Evolutionary conservation across 2,888 invertebrate species (phyloP).

Genomic region (Syrista parreyssii): DNA sequence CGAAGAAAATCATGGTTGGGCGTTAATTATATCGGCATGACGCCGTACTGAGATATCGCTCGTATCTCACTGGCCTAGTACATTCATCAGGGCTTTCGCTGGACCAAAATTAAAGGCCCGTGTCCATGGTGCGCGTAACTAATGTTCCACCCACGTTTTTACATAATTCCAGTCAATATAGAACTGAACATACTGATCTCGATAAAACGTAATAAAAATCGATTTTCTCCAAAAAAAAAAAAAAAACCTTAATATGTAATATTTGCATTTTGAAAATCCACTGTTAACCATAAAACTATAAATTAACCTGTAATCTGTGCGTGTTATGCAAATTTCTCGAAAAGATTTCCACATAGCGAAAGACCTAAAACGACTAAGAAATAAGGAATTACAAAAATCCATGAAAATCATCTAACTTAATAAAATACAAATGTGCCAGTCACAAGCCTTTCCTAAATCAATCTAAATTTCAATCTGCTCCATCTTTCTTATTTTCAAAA

Average conservation of each 20-base stretch:
- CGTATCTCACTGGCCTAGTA: conserved; percentile 48
- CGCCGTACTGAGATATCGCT: conserved; percentile 55
- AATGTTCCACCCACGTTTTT: not conserved
- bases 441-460: not conserved
- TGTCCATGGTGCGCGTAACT: not conserved
- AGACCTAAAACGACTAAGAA: not conserved
- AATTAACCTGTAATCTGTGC: not conserved
- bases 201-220: not conserved
- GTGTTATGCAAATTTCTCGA: not conserved
- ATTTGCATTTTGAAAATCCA: no score
- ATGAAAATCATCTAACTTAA: not conserved
- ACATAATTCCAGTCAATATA: not conserved
- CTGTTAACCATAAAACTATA: not conserved
- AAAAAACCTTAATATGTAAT: not conserved
- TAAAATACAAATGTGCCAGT: not conserved
- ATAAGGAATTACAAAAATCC: no score
- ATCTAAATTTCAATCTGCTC: not conserved
- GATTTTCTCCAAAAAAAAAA: not conserved
- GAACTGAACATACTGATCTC: not conserved
- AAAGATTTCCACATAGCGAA: not conserved
- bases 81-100: not conserved
- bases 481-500: not conserved
- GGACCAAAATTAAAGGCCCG: not conserved
- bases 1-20: conserved; percentile 32
- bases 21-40: conserved; percentile 58